Evolutionary conservation across 2,888 invertebrate species (phyloP), one percentile per base, ranked within the genome.

Genomic region (Phalera bucephala): DNA sequence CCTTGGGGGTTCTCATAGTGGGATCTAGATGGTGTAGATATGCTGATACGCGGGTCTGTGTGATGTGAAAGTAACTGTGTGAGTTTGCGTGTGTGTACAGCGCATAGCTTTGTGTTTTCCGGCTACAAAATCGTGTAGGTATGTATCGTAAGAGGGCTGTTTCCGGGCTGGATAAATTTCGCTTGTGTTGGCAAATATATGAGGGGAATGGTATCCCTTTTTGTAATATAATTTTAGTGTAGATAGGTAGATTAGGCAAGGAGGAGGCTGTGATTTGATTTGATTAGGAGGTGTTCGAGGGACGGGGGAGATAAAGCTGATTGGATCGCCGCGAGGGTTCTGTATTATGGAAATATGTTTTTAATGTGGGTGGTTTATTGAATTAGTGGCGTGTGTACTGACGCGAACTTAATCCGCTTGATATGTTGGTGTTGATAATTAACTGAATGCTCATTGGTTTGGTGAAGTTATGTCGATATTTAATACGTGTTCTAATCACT

Each of bases 21-120:
- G 87, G 86, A 89, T 89, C 89, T 89, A 89, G 89, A 89, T 89
- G 87, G 83, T 85, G 85, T 89, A 88, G 89, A 88, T 89, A 87
- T 67, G 84, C 85, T 80, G 89, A 89, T 88, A 88, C 54, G 81
- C 72, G 72, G 53, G 61, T 41, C 38, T 69, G 87, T 87, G 86
- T 85, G 85, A 72, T 69, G 55, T 45, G 59, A 52, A 66, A 69
- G 69, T 64, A 60, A 61, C 64, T 64, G 59, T 45, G 48, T 46
- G 46, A 35, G 47, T 64, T 45, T 52, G 56, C 66, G 76, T 77
- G 76, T 74, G 73, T 62, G 57, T 48, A 52, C 51, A 49, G 54
- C 57, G 63, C 63, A 67, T 73, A 68, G 67, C 72, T 75, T 69
- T 73, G 79, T 80, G 67, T 79, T 83, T 82, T 76, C 81, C 79